Conservation (phyloP, 2,797 vertebrate species). For the Cynodonichthys magdalenae region DNA sequence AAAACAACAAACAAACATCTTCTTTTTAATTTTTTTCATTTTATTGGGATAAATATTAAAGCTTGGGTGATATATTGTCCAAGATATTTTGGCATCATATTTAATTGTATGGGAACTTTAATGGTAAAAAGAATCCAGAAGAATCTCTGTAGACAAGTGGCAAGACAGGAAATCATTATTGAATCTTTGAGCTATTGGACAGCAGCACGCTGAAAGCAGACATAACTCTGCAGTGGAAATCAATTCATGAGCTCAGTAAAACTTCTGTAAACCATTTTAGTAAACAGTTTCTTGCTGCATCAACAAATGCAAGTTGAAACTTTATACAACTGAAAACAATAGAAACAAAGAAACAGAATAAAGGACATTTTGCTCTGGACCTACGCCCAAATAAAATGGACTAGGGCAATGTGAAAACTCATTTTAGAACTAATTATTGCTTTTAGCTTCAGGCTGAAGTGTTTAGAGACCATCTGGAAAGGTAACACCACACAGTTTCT, state of each 20-base stretch:
- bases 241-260: too few species aligned
- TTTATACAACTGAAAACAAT: not conserved
- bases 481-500: not conserved
- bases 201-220: not conserved
- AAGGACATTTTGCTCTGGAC: not conserved
- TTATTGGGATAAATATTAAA: too few species aligned
- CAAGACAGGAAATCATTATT: not conserved
- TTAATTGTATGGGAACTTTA: not conserved
- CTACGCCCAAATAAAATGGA: not conserved
- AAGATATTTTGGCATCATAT: not conserved
- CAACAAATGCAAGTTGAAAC: not conserved
- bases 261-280: not conserved
- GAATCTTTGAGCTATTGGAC: not conserved
- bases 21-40: too few species aligned
- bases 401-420: not conserved
- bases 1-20: too few species aligned
- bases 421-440: not conserved
- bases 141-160: not conserved
- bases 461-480: not conserved
- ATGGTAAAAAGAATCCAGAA: not conserved
- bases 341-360: not conserved
- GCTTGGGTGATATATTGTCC: not conserved
- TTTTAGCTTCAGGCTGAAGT: not conserved
- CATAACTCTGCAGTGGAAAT: slow-evolving; percentile 1
- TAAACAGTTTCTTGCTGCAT: not conserved